These are phyloP conservation scores for Hippocampus zosterae DNA, from an alignment of 2,113 vertebrate genomes.

Conservation along the genomic window DNA sequence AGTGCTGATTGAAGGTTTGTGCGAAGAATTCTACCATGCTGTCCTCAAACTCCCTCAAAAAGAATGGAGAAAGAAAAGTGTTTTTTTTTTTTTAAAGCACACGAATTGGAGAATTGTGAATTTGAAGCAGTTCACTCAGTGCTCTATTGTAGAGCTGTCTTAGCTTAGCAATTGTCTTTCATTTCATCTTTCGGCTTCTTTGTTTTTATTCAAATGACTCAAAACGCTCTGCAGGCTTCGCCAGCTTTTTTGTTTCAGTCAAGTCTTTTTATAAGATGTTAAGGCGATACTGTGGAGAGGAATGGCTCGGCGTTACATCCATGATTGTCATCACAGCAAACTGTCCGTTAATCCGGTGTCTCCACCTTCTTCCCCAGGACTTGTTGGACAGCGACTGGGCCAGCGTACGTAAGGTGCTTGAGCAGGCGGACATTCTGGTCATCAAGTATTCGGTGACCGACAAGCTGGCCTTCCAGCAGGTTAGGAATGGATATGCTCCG, in stretches of 20 bases:
- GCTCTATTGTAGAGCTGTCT: slow-evolving; percentile 44
- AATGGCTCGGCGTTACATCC: slow-evolving; percentile 19
- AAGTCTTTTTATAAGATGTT: slow-evolving; percentile 29
- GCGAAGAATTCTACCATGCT: slow-evolving; percentile 42
- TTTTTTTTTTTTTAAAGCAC: slow-evolving; percentile 33
- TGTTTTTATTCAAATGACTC: slow-evolving; percentile 35
- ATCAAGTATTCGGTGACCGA: slow-evolving; percentile 95
- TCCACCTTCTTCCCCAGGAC: slow-evolving; percentile 70
- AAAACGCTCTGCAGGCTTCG: slow-evolving; percentile 19
- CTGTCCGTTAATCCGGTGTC: neutral
- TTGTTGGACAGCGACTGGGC: slow-evolving; percentile 92
- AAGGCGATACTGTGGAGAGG: slow-evolving; percentile 9
- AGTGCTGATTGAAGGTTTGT: slow-evolving; percentile 39
- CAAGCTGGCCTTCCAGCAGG: slow-evolving; percentile 88
- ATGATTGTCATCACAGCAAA: neutral
- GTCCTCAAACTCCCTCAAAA: slow-evolving; percentile 3
- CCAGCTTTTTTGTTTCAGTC: slow-evolving; percentile 30
- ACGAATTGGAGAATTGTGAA: slow-evolving; percentile 27
- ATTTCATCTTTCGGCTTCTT: slow-evolving; percentile 25
- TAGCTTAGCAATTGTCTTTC: slow-evolving; percentile 24
- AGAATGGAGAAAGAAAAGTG: slow-evolving; percentile 19
- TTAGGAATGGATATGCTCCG: slow-evolving; percentile 85
- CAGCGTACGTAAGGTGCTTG: slow-evolving; percentile 82
- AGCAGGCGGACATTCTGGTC: slow-evolving; percentile 89
- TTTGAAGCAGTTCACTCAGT: slow-evolving; percentile 17